A percentile compares a stretch with the other conserved stretches of the same genome.
Evolutionary conservation across 2,888 invertebrate species (phyloP).

Genomic region (Heteropelma amictum): DNA sequence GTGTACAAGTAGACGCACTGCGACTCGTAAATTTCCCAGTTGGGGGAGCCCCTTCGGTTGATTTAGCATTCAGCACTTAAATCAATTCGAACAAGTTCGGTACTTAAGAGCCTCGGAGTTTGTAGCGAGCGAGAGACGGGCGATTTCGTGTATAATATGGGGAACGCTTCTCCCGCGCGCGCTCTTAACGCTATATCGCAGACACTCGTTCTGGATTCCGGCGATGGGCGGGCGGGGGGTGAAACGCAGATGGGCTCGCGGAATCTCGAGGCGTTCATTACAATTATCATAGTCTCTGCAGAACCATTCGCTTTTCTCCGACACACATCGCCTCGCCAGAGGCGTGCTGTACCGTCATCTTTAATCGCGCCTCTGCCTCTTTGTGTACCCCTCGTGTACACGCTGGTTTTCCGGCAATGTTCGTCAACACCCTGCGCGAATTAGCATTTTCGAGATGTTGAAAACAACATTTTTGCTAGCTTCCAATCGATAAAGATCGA

Average conservation of each 20-base stretch:
- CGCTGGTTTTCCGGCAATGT: too few relatives aligned
- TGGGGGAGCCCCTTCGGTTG: conserved; percentile 72
- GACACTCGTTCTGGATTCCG: conserved; percentile 44
- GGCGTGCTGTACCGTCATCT: background rate
- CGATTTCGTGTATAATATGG: conserved; percentile 4
- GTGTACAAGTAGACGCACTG: conserved; percentile 51
- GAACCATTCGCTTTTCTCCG: conserved; percentile 62
- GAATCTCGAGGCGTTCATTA: conserved; percentile 77
- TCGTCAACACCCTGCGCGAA: conserved; percentile 38
- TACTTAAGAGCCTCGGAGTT: conserved; percentile 76
- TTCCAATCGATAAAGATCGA: conserved; percentile 55
- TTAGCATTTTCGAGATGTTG: conserved; percentile 12
- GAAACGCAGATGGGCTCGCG: conserved; percentile 76
- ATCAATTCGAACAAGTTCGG: conserved; percentile 78
- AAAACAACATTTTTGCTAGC: conserved; percentile 19
- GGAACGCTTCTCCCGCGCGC: conserved; percentile 24
- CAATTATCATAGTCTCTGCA: conserved; percentile 76
- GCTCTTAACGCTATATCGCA: conserved; percentile 36
- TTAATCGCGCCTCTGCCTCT: too few relatives aligned
- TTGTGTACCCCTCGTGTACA: too few relatives aligned
- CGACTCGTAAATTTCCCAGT: conserved; percentile 70
- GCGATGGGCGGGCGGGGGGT: conserved; percentile 41
- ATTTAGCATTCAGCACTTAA: conserved; percentile 78
- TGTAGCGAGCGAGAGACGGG: conserved; percentile 66
- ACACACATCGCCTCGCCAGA: conserved; percentile 7